Conservation (phyloP, 2,888 invertebrate species). For the Thymelicus acteon region DNA sequence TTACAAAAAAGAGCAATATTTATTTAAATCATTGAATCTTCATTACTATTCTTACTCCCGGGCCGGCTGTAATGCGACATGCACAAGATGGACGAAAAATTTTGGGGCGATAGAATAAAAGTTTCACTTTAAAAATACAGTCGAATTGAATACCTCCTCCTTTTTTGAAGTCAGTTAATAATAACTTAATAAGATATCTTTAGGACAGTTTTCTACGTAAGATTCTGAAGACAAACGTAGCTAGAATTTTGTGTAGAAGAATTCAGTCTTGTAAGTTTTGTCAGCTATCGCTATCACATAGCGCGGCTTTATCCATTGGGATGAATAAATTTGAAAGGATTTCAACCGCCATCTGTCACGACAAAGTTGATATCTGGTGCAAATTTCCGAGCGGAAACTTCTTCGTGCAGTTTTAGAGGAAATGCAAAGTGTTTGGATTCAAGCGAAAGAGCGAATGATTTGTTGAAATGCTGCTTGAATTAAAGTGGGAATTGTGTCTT, state of each 20-base stretch:
- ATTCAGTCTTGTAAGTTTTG: constrained; percentile 6
- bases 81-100: too few relatives aligned
- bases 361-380: constrained; percentile 36
- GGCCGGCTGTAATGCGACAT: too few relatives aligned
- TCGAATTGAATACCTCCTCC: too few relatives aligned
- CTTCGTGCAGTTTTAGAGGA: constrained; percentile 13
- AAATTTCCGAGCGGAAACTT: constrained; percentile 33
- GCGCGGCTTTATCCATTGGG: constrained; percentile 13
- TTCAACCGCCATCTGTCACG: constrained; percentile 28
- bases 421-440: constrained; percentile 21
- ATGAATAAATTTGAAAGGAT: constrained; percentile 32
- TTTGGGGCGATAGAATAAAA: too few relatives aligned
- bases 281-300: constrained; percentile 3
- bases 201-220: too few relatives aligned
- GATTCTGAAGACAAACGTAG: not conserved
- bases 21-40: too few relatives aligned
- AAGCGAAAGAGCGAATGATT: constrained; percentile 13
- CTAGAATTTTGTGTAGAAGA: constrained; percentile 1
- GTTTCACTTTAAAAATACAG: too few relatives aligned
- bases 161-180: too few relatives aligned
- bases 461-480: constrained; percentile 8
- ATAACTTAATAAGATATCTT: too few relatives aligned
- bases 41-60: too few relatives aligned
- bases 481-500: not conserved
- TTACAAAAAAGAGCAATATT: too few relatives aligned